A percentile compares a stretch with the other conserved stretches of the same genome.
phyloP scores from a whole-genome alignment of 1,140 invertebrate species.

The Aphelenchoides fujianensis region DNA sequence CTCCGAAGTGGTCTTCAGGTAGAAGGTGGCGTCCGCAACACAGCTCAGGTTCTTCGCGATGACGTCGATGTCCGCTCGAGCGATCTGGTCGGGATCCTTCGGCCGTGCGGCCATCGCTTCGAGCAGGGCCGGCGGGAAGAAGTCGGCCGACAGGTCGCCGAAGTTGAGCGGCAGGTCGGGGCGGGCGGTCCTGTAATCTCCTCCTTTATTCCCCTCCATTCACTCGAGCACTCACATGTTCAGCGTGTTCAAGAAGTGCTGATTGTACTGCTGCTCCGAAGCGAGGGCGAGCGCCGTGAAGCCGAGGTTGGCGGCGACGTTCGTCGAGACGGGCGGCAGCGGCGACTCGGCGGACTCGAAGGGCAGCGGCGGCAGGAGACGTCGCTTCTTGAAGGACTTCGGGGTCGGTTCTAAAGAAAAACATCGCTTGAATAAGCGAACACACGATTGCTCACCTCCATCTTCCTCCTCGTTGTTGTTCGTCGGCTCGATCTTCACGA shows the following conservation, averaged over 20 bases:
- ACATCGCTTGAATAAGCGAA: too few relatives aligned
- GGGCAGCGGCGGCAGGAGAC: too few relatives aligned
- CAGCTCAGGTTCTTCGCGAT: conserved; percentile 2
- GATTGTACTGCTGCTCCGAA: background rate
- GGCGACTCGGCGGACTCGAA: background rate
- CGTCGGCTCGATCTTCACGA: background rate
- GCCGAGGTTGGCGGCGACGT: background rate
- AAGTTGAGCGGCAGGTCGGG: background rate
- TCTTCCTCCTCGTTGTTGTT: background rate
- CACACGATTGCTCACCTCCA: background rate
- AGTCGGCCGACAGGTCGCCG: background rate
- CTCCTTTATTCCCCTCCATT: background rate
- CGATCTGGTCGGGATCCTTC: background rate
- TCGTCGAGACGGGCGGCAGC: background rate
- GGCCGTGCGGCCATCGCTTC: background rate
- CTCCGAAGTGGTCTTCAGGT: background rate
- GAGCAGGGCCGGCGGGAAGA: background rate
- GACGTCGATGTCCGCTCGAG: background rate
- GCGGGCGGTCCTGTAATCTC: background rate
- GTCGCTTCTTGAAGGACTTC: too few relatives aligned
- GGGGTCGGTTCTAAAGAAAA: too few relatives aligned
- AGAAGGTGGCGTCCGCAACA: background rate
- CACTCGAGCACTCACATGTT: background rate
- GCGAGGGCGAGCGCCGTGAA: background rate
- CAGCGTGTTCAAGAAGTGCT: background rate